Percentiles rank a stretch among this genome's conserved stretches.
These are phyloP conservation scores for Herpetotheres cachinnans DNA, from an alignment of 2,113 vertebrate genomes.

Conservation along the genomic window DNA sequence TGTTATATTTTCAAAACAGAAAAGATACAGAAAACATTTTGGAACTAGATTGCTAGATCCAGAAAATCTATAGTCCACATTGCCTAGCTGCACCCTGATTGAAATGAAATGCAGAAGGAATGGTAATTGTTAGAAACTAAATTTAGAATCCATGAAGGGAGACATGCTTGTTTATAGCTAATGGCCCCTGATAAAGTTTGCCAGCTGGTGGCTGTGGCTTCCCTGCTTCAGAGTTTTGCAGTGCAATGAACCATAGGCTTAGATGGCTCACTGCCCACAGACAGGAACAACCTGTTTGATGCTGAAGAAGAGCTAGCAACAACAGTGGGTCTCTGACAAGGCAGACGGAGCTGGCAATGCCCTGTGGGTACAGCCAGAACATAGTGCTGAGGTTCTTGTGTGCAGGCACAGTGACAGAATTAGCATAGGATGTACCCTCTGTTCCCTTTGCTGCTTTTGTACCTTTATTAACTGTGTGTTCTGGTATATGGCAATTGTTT, in stretches of 20 bases:
- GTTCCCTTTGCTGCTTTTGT: not conserved
- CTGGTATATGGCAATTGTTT: not conserved
- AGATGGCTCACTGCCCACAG: not conserved
- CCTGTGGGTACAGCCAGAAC: not conserved
- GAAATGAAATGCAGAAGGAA: not conserved
- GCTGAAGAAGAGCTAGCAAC: not conserved
- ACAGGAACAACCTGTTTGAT: not conserved
- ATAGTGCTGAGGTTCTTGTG: not conserved
- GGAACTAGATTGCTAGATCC: not conserved
- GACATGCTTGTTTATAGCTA: not conserved
- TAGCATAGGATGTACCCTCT: not conserved
- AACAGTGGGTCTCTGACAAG: not conserved
- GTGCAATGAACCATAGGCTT: not conserved
- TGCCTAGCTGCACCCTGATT: not conserved
- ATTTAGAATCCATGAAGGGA: not conserved
- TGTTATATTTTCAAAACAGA: not conserved
- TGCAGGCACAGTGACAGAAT: not conserved
- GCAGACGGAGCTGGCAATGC: not conserved
- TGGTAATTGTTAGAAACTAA: not conserved
- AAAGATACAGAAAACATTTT: not conserved
- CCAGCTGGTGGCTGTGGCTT: conserved; percentile 26
- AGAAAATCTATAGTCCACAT: not conserved
- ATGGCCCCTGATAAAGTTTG: not conserved
- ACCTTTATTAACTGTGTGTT: not conserved
- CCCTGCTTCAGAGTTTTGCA: not conserved